Evolutionary conservation across 2,797 vertebrate genomes (phyloP), one percentile per base, ranked within the genome.

Genomic region (Bovichtus diacanthus): DNA sequence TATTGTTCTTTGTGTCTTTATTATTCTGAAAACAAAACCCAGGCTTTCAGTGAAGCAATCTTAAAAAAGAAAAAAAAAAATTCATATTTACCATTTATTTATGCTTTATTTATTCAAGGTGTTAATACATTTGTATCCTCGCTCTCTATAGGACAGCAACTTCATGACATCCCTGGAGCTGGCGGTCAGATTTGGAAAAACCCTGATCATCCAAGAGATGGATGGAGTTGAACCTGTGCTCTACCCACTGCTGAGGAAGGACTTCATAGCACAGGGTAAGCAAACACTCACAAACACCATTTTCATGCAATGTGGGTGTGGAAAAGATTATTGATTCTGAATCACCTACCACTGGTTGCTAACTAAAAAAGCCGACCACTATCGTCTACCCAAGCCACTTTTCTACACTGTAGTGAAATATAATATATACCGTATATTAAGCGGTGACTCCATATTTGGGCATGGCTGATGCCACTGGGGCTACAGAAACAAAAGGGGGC

Each of bases 121-220:
- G 38, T 68, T 54, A 3, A 49, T 67, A 8, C 16, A 34, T 25
- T 34, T 71, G 3, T 25, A 9, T 66, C 13, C 16, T 79, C 77
- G 25, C 5, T 64, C 51, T 58, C 62, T 53, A 31, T 63, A 99
- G 98, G 98, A 99, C 74, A 88, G 85, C 64, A 98, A 97, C 91
- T 99, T 99, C 86, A 96, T 98, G 85, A 99, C 97, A 2, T 91
- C 95, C 50, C 91, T 99, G 84, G 98, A 99, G 85, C 88, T 99
- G 72, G 97, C 98, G 2, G 98, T 99, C 69, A 95, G 98, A 87
- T 99, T 99, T 92, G 98, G 98, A 51, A 99, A 99, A 92, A 99
- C 97, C 0, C 95, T 99, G 67, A 96, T 99, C 86, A 96, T 99
- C 86, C 98, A 98, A 90, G 98, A 99, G 92, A 95, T 98, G 96